Conservation (phyloP, 2,113 vertebrate species). For the Lepus europaeus region DNA sequence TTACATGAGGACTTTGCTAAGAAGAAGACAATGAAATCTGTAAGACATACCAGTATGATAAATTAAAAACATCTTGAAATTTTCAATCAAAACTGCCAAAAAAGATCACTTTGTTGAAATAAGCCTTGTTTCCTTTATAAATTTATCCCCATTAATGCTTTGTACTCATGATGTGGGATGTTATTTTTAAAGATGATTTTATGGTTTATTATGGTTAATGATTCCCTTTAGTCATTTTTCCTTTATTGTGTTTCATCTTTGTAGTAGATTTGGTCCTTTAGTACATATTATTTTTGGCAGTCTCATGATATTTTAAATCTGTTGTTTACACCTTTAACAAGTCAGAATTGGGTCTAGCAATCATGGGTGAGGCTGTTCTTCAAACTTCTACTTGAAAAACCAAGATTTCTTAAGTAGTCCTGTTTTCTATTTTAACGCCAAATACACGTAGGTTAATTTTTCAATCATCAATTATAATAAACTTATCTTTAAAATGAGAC, state of each 20-base stretch:
- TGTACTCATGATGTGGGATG: background rate
- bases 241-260: conserved; percentile 15
- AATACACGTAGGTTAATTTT: background rate
- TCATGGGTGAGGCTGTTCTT: background rate
- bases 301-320: conserved; percentile 7
- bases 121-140: conserved; percentile 1
- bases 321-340: background rate
- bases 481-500: background rate
- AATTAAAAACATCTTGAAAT: too few relatives aligned
- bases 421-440: conserved; percentile 26
- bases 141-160: background rate
- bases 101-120: background rate
- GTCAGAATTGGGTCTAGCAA: background rate
- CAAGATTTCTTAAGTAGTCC: background rate
- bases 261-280: background rate
- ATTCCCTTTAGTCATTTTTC: background rate
- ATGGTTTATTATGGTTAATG: background rate
- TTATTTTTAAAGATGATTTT: conserved; percentile 48
- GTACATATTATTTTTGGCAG: conserved; percentile 16
- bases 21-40: too few relatives aligned
- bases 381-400: background rate
- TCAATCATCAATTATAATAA: background rate
- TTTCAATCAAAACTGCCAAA: background rate
- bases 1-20: too few relatives aligned
- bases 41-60: too few relatives aligned